Evolutionary conservation across 2,797 vertebrate genomes (phyloP).

Genomic region (Girardinus metallicus): DNA sequence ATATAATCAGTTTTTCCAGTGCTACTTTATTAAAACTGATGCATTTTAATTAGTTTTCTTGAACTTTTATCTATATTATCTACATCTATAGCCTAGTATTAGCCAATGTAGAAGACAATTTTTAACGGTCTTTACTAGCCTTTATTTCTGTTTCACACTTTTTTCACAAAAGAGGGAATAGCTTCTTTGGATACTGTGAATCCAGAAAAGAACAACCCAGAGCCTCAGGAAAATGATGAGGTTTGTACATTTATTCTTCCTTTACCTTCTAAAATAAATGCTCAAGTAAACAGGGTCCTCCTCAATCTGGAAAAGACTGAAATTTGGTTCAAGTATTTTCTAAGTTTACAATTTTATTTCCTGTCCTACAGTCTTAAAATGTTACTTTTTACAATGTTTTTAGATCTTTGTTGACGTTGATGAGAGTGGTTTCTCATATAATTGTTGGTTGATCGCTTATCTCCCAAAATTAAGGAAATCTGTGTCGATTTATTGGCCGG

Average conservation of each 20-base stretch:
- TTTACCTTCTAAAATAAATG: background rate
- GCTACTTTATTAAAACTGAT: background rate
- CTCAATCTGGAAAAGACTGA: background rate
- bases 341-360: background rate
- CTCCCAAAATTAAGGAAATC: too few relatives aligned
- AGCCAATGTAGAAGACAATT: background rate
- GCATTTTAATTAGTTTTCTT: background rate
- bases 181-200: fast-evolving
- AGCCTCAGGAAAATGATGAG: constrained; percentile 12
- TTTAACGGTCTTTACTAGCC: background rate
- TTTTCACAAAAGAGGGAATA: background rate
- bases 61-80: background rate
- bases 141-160: background rate
- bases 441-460: too few relatives aligned
- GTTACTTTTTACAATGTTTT: background rate
- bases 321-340: background rate
- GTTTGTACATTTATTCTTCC: constrained; percentile 27
- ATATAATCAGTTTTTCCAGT: background rate
- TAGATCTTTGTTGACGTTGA: too few relatives aligned
- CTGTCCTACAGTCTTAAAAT: background rate
- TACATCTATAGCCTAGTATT: constrained; percentile 3
- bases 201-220: background rate
- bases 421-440: too few relatives aligned
- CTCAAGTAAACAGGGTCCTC: background rate
- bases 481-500: too few relatives aligned